Base-by-base conservation (phyloP, 92 coral and sea anemone species). In the Zoanthus sansibaricus region DNA sequence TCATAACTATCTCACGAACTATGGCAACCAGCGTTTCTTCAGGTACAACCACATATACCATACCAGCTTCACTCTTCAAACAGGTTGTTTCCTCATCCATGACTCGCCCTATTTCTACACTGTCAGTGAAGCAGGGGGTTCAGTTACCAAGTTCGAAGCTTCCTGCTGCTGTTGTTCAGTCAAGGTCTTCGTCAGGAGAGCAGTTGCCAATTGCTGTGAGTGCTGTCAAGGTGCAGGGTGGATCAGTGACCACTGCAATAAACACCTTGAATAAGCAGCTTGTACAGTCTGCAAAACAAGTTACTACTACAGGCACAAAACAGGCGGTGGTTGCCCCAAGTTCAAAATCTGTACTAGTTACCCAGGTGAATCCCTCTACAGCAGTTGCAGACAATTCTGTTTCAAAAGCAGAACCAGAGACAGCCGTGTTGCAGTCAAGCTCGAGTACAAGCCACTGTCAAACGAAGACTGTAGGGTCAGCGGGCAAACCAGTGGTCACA, bases 21-120 rank as follows among this genome's bases (percentile, higher is more conserved):
- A 68, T 67, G 72, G 85, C 85, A 17, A 80, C 85, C 37, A 80
- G 67, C 13, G 85, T 80, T 45, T 72, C 58, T 17, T 80, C 85
- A 18, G 85, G 85, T 80, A 80, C 85, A 4, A 80, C 85, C 85
- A 80, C 85, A 0, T 80, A 80, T 71, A 80, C 85, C 30, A 80
- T 80, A 64, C 85, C 85, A 47, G 85, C 85, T 1, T 80, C 85
- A 0, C 85, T 80, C 75, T 80, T 80, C 47, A 80, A 80, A 45
- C 85, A 80, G 52, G 85, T 80, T 21, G 75, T 80, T 16, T 80
- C 85, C 0, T 80, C 85, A 1, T 80, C 85, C 8, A 80, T 66
- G 44, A 66, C 85, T 16, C 85, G 85, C 59, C 85, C 85, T 11
- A n/a, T 67, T 17, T 80, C 85, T 32, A 11, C 85, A 5, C 49